These are phyloP conservation scores for Rhombomys opimus DNA, from an alignment of 2,113 vertebrate genomes.

Conservation along the genomic window DNA sequence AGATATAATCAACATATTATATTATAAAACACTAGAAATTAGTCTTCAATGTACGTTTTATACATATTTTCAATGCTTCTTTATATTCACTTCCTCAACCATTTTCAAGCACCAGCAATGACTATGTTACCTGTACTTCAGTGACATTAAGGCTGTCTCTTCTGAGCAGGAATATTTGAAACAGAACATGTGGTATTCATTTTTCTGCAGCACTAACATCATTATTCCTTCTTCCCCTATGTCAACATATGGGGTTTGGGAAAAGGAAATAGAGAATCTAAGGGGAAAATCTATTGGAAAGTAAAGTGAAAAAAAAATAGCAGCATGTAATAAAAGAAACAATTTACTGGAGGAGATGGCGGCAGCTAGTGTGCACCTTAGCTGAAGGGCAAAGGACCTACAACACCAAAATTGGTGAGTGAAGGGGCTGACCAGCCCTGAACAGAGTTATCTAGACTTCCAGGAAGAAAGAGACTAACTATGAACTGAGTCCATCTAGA, in stretches of 20 bases:
- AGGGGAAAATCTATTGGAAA: not conserved
- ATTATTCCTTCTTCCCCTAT: not conserved
- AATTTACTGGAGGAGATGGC: not conserved
- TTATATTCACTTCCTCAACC: not conserved
- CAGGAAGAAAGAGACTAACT: no score
- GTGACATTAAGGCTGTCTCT: not conserved
- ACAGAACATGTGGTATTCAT: not conserved
- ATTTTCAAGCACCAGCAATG: rapidly evolving
- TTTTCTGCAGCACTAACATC: not conserved
- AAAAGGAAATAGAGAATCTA: not conserved
- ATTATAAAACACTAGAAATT: not conserved
- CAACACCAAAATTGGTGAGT: no score
- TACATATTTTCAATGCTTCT: not conserved
- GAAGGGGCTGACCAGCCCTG: no score
- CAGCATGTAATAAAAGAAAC: not conserved
- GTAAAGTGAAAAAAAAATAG: constrained; percentile 12
- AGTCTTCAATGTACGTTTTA: not conserved
- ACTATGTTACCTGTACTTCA: not conserved
- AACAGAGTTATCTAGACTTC: no score
- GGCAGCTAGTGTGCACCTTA: no score
- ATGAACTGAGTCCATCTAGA: no score
- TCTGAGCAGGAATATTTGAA: not conserved
- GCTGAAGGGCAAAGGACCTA: no score
- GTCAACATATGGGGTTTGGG: not conserved
- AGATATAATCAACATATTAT: not conserved